phyloP scores from a whole-genome alignment of 1,140 invertebrate genomes.

The Megalonaias nervosa region DNA sequence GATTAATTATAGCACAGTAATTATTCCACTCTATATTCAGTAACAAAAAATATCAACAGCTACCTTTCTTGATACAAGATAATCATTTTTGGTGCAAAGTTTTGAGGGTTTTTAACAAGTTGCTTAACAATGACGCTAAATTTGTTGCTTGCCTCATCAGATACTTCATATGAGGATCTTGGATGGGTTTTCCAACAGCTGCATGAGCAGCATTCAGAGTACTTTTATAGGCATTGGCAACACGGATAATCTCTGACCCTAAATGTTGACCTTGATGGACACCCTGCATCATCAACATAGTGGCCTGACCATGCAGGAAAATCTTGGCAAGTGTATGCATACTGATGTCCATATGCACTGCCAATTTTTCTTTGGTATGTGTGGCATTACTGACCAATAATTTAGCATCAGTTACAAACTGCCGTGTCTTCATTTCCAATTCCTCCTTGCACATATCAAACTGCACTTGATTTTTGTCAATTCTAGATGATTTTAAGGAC shows the following conservation, averaged over 20 bases:
- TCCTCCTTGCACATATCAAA: slow-evolving; percentile 77
- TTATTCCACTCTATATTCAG: no score
- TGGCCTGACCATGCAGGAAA: slow-evolving; percentile 72
- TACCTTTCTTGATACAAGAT: no score
- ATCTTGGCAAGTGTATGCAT: slow-evolving; percentile 65
- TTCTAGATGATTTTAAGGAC: slow-evolving; percentile 49
- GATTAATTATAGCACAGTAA: no score
- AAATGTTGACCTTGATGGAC: slow-evolving; percentile 85
- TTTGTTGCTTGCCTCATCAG: slow-evolving; percentile 83
- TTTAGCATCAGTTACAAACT: slow-evolving; percentile 87
- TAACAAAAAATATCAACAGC: no score
- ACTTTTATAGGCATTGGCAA: slow-evolving; percentile 81
- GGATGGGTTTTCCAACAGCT: slow-evolving; percentile 65
- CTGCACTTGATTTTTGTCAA: slow-evolving; percentile 51
- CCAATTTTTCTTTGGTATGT: slow-evolving; percentile 74
- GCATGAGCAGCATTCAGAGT: slow-evolving; percentile 71
- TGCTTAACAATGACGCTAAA: slow-evolving; percentile 85
- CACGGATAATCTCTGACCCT: slow-evolving; percentile 84
- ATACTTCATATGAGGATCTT: slow-evolving; percentile 73
- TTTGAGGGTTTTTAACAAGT: slow-evolving; percentile 84
- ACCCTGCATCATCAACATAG: slow-evolving; percentile 77
- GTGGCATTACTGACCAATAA: slow-evolving; percentile 86
- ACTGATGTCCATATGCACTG: slow-evolving; percentile 71
- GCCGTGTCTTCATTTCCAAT: slow-evolving; percentile 84
- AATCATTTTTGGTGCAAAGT: slow-evolving; percentile 75